Evolutionary conservation across 1,140 invertebrate species (phyloP).

Genomic region (Proales similis): DNA sequence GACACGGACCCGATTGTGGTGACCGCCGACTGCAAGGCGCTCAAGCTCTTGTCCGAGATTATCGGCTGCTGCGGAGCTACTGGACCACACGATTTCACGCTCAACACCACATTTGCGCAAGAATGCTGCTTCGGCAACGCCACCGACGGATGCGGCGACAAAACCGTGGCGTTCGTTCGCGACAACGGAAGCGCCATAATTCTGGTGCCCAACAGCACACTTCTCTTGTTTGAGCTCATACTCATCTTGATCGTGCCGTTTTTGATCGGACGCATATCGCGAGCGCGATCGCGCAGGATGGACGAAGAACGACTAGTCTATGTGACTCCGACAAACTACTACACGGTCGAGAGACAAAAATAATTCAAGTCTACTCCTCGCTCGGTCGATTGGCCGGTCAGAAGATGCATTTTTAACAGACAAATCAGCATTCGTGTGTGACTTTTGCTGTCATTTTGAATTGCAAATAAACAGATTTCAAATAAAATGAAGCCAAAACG

Average conservation of each 20-base stretch:
- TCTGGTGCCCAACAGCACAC: constrained; percentile 24
- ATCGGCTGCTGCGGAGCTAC: constrained; percentile 25
- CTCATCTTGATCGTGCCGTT: constrained; percentile 31
- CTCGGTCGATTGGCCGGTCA: too few relatives aligned
- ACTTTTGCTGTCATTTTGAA: background rate
- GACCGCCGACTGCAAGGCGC: background rate
- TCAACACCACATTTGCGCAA: background rate
- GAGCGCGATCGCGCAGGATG: constrained; percentile 10
- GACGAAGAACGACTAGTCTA: constrained; percentile 28
- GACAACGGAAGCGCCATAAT: constrained; percentile 23
- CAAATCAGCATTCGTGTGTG: too few relatives aligned
- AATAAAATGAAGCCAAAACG: constrained; percentile 9
- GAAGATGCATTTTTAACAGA: too few relatives aligned
- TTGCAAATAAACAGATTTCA: background rate
- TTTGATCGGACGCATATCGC: constrained; percentile 26
- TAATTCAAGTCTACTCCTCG: too few relatives aligned
- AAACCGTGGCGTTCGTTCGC: constrained; percentile 5
- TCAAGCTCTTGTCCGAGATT: constrained; percentile 26
- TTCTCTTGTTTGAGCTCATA: constrained; percentile 25
- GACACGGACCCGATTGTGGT: background rate
- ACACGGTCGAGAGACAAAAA: too few relatives aligned
- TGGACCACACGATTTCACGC: constrained; percentile 26
- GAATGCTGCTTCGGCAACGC: background rate
- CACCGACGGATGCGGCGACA: constrained; percentile 13
- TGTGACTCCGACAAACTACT: constrained; percentile 31